These are phyloP conservation scores for Pterois miles DNA, from an alignment of 2,797 vertebrate species.

Conservation along the genomic window DNA sequence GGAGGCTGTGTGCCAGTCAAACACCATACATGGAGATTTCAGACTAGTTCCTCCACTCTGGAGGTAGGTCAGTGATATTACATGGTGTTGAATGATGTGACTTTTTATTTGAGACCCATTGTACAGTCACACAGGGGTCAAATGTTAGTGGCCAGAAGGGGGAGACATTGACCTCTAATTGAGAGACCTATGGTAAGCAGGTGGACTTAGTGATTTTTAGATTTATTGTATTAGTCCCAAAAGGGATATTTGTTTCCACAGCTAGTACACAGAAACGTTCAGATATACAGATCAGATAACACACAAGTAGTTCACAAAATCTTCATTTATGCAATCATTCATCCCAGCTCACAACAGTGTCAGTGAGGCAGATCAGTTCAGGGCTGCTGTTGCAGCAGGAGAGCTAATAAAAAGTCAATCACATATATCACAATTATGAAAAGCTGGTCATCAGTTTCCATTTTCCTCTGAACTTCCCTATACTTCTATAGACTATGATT, in stretches of 20 bases:
- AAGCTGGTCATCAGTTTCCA: neutral
- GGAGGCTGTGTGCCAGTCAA: neutral
- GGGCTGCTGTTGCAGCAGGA: neutral
- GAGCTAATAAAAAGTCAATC: neutral
- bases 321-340: too few relatives aligned
- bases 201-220: neutral
- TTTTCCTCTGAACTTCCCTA: neutral
- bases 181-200: neutral
- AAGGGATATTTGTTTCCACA: too few relatives aligned
- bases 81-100: neutral
- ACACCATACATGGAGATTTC: neutral
- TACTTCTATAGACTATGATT: neutral
- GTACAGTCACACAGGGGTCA: constrained; percentile 5
- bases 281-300: too few relatives aligned
- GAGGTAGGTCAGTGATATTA: neutral
- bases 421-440: neutral
- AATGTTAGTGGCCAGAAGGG: constrained; percentile 50
- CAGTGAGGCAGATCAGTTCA: too few relatives aligned
- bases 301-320: too few relatives aligned
- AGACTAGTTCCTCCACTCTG: neutral
- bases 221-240: too few relatives aligned
- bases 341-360: too few relatives aligned
- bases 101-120: neutral
- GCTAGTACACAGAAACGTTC: too few relatives aligned
- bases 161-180: constrained; percentile 55